Base-by-base conservation (phyloP, 2,797 vertebrate genomes). In the Miichthys miiuy region DNA sequence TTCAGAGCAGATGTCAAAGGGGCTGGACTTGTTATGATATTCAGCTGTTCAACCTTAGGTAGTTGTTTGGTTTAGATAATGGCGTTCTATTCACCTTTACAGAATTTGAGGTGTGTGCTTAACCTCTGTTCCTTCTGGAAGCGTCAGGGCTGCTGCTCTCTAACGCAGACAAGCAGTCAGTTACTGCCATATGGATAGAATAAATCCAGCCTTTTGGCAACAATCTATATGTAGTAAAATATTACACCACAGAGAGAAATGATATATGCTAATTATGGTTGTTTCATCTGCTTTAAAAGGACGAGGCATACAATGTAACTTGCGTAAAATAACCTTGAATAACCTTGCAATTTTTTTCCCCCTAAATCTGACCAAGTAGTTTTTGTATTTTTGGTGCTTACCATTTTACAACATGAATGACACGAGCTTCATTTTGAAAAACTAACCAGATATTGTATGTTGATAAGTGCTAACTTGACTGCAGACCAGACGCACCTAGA, bases 51-150 rank as follows among this genome's bases (percentile, higher is more conserved):
- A 57, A 65, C 74, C 48, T 72, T 61, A 41, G 83, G 47, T 61
- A 64, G 17, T 47, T 79, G 68, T 78, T 77, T 72, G 83, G 20
- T 68, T 75, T 61, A 17, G 27, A 72, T 72, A 83, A 80, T 65
- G 41, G 47, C 20, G 20, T 79, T 69, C 38, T 77, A 1, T 74
- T 69, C 67, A 74, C 65, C 54, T 72, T 72, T 41, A 57, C 68
- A 27, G 54, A 63, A 69, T 68, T 50, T 67, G 25, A 75, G 44
- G 47, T 13, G 5, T 72, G 73, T 27, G 46, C 3, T 65, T 81
- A 34, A 82, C 82, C 83, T 83, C 47, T 60, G 0, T 25, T 34
- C 56, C 54, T 13, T 9, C 44, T 20, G 6, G 57, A 48, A 68
- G 75, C 68, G 77, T 67, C 47, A 69, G 6, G 46, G 60, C 50